phyloP scores from a whole-genome alignment of 2,888 invertebrate genomes.

The Miltochrista miniata region DNA sequence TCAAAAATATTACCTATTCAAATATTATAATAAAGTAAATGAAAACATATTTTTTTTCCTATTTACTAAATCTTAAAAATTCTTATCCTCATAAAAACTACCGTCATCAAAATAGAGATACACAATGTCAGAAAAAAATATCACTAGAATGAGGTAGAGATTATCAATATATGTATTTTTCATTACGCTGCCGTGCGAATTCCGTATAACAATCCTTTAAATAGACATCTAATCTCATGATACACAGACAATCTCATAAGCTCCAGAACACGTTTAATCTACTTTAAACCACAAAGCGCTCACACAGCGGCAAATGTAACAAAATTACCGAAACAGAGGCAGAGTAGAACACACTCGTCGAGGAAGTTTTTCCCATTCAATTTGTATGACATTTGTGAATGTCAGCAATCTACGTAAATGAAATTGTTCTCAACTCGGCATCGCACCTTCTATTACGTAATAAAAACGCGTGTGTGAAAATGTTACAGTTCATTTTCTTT shows the following conservation, averaged over 20 bases:
- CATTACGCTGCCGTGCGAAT: not conserved
- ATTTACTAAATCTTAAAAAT: too few species aligned
- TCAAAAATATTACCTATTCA: too few species aligned
- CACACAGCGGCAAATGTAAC: conserved; percentile 6
- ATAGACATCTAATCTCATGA: not conserved
- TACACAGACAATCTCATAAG: conserved; percentile 16
- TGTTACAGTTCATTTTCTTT: not conserved
- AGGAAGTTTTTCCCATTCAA: conserved; percentile 23
- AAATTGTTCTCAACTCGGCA: conserved; percentile 36
- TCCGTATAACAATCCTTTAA: not conserved
- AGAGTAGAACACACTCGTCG: conserved; percentile 5
- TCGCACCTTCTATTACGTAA: conserved; percentile 18
- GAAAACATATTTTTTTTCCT: too few species aligned
- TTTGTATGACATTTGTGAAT: conserved; percentile 41
- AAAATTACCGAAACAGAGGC: conserved; percentile 13
- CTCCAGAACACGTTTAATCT: conserved; percentile 8
- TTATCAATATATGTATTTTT: too few species aligned
- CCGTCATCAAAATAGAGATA: too few species aligned
- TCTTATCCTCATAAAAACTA: too few species aligned
- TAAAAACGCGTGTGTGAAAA: conserved; percentile 15
- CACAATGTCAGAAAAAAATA: too few species aligned
- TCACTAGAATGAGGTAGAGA: too few species aligned
- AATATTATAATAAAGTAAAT: too few species aligned
- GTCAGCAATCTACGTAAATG: conserved; percentile 46
- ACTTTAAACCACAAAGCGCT: conserved; percentile 10